Evolutionary conservation across 2,797 vertebrate species (phyloP).

Genomic region (Heteromormyrus szaboi): DNA sequence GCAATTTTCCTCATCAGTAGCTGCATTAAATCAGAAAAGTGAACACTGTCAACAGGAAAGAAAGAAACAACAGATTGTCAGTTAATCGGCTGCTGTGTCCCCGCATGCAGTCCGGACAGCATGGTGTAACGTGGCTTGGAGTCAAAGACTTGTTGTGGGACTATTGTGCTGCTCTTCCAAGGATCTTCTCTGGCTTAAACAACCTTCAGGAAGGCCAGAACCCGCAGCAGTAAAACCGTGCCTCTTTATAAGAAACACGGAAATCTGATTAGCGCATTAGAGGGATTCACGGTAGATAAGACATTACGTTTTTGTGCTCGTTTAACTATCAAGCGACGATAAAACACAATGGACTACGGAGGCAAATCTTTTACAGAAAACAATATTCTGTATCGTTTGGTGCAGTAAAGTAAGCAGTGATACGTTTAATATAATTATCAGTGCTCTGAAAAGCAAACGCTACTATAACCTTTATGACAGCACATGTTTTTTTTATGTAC

Average conservation of each 20-base stretch:
- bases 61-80: slow-evolving; percentile 8
- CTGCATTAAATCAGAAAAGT: slow-evolving; percentile 8
- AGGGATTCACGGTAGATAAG: not conserved
- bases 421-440: slow-evolving; percentile 10
- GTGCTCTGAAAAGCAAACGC: not conserved
- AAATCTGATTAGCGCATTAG: slow-evolving; percentile 2
- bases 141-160: slow-evolving; percentile 5
- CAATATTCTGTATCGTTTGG: not conserved
- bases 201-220: not conserved
- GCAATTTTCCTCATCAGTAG: slow-evolving; percentile 6
- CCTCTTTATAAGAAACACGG: not conserved
- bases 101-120: not conserved
- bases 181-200: not conserved
- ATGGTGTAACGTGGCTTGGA: not conserved
- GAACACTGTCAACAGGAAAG: not conserved
- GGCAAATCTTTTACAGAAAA: not conserved
- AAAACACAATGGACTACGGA: not conserved
- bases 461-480: not conserved
- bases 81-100: not conserved
- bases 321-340: not conserved
- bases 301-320: not conserved
- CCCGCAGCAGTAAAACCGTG: not conserved
- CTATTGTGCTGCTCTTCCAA: not conserved
- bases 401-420: not conserved
- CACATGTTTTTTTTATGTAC: not conserved